Evolutionary conservation across 2,888 invertebrate genomes (phyloP).

Genomic region (Ellobium chinense): DNA sequence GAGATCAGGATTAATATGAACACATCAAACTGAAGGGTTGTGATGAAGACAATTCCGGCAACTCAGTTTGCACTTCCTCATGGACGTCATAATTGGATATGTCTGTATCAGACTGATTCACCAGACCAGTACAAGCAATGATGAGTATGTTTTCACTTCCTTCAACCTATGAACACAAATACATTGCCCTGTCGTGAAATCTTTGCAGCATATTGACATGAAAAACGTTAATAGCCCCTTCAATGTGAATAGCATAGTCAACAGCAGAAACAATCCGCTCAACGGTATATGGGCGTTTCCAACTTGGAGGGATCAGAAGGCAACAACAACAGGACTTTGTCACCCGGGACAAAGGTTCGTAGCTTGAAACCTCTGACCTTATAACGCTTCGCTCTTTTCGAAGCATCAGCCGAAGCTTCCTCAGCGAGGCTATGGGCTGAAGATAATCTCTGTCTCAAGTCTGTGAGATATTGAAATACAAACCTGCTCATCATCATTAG

Average conservation of each 20-base stretch:
- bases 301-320: neutral
- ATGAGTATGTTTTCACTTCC: neutral
- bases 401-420: neutral
- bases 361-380: neutral
- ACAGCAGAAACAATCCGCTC: neutral
- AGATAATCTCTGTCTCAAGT: neutral
- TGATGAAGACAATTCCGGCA: neutral
- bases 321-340: neutral
- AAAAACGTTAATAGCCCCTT: neutral
- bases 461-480: neutral
- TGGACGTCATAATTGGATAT: neutral
- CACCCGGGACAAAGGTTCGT: neutral
- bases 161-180: neutral
- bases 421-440: neutral
- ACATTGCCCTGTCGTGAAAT: neutral
- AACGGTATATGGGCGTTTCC: neutral
- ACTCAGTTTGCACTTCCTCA: neutral
- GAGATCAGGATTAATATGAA: neutral
- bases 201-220: neutral
- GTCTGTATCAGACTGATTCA: neutral
- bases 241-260: neutral
- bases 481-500: neutral
- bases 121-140: neutral
- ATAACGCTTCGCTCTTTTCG: neutral
- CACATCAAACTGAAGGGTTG: neutral